Percentiles rank a stretch among this genome's conserved stretches.
Conservation (phyloP, 2,113 vertebrate species). For the Phalacrocorax carbo region DNA sequence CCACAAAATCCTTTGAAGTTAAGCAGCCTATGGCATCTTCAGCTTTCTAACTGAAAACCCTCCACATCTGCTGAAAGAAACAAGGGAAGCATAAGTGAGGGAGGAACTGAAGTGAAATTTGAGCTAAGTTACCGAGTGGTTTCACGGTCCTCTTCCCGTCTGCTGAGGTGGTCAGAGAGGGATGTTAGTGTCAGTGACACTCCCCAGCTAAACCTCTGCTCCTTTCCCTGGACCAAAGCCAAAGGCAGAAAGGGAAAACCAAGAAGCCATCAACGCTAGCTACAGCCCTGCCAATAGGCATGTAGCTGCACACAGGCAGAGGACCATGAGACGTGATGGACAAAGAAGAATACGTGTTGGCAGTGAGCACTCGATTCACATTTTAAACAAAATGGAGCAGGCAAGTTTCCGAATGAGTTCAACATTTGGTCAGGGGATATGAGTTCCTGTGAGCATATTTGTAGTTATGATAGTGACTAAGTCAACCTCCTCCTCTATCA, state of each 20-base stretch:
- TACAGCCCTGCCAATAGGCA: background rate
- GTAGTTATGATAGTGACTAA: background rate
- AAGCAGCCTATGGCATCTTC: background rate
- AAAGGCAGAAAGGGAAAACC: background rate
- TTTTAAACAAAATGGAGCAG: background rate
- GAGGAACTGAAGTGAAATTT: background rate
- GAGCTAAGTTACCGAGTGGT: background rate
- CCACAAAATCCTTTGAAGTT: background rate
- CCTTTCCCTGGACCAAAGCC: background rate
- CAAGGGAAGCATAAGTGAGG: background rate
- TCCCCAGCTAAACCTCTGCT: background rate
- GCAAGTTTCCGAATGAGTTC: background rate
- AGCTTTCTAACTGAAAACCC: background rate
- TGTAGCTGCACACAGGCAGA: background rate
- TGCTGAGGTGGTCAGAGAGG: background rate
- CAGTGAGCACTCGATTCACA: accelerated
- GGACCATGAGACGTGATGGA: background rate
- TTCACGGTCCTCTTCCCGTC: background rate
- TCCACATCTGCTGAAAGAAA: background rate
- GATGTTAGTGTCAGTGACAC: background rate
- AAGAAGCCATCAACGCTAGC: background rate
- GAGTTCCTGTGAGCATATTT: background rate
- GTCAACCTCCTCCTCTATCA: background rate
- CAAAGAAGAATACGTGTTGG: background rate
- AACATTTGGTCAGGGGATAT: background rate